Percentiles rank a stretch among this genome's conserved stretches.
Conservation (phyloP, 2,888 invertebrate species). For the Phrixothrix hirtus region DNA sequence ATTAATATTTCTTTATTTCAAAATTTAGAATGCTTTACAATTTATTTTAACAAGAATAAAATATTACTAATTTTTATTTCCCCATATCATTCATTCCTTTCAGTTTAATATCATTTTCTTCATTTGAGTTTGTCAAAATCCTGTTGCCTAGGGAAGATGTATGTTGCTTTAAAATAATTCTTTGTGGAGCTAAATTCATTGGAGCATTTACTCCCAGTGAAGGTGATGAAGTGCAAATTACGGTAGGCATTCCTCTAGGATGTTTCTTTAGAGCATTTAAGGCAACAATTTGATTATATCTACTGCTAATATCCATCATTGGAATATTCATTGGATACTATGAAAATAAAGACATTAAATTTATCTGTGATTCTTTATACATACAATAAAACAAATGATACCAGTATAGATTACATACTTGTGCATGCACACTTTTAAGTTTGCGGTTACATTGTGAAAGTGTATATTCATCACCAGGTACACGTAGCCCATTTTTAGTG, state of each 20-base stretch:
- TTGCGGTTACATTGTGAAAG: conserved; percentile 23
- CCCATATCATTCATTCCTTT: no score
- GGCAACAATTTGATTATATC: conserved; percentile 12
- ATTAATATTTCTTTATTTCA: no score
- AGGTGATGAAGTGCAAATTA: conserved; percentile 13
- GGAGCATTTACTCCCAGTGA: conserved; percentile 11
- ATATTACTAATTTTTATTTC: no score
- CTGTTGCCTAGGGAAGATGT: no score
- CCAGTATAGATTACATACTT: conserved; percentile 2
- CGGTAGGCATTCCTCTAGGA: conserved; percentile 7
- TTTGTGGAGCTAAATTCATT: conserved; percentile 16
- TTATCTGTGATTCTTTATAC: no score
- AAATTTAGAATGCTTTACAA: no score
- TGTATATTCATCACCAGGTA: conserved; percentile 18
- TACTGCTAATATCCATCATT: conserved; percentile 14
- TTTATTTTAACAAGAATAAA: no score
- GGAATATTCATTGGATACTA: conserved; percentile 14
- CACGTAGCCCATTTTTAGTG: conserved; percentile 9
- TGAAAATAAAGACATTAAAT: no score
- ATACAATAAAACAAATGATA: no score
- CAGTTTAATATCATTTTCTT: no score
- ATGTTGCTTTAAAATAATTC: conserved; percentile 23
- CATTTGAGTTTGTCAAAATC: no score
- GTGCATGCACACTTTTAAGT: conserved; percentile 11
- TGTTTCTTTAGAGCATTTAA: conserved; percentile 11